These are phyloP conservation scores for Nibea albiflora DNA, from an alignment of 2,113 vertebrate species.

Conservation along the genomic window DNA sequence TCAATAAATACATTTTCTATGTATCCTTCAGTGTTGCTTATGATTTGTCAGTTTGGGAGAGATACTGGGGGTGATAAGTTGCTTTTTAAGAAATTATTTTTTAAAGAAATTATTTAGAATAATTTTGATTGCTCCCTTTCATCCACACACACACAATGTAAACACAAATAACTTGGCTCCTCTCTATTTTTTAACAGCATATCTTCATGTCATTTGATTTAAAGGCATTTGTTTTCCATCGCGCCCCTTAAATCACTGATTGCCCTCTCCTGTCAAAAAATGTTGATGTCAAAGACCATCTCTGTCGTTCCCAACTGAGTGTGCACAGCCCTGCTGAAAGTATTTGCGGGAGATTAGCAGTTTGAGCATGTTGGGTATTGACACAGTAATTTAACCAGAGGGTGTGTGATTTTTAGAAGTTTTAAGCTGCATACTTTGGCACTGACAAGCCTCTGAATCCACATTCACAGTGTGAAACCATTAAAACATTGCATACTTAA, in stretches of 20 bases:
- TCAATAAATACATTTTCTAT: slow-evolving; percentile 14
- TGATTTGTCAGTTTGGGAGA: neutral
- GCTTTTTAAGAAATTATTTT: neutral
- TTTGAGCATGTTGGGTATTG: slow-evolving; percentile 53
- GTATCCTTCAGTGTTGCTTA: neutral
- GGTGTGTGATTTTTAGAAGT: slow-evolving; percentile 31
- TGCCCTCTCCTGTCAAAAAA: neutral
- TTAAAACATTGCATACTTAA: slow-evolving; percentile 8
- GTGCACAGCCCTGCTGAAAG: neutral
- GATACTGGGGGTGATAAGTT: neutral
- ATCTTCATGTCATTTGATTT: neutral
- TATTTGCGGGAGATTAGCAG: slow-evolving; percentile 23
- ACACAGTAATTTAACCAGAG: slow-evolving; percentile 55
- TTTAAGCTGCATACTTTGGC: slow-evolving; percentile 46
- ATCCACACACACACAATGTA: too few species aligned
- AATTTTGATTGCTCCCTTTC: neutral
- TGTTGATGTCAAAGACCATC: neutral
- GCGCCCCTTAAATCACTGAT: neutral
- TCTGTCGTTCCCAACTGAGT: neutral
- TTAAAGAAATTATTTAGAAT: neutral
- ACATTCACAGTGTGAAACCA: slow-evolving; percentile 25
- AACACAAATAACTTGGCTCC: neutral
- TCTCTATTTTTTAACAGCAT: neutral
- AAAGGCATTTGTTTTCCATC: neutral
- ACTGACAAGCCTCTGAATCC: slow-evolving; percentile 17